phyloP scores from a whole-genome alignment of 2,113 vertebrate genomes.

The Emydura subglobosa region DNA sequence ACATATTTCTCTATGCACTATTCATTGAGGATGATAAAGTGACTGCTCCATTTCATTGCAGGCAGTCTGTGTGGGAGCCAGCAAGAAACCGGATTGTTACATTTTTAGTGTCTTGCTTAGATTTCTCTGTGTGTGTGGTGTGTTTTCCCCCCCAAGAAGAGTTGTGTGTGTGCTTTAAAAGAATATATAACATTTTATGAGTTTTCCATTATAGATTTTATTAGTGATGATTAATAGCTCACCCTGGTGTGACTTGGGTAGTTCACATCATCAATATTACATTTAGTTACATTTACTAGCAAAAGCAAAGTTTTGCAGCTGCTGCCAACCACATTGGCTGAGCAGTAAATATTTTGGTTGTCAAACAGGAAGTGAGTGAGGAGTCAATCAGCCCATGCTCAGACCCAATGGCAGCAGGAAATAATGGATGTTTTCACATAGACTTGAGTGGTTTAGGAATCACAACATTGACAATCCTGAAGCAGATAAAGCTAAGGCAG shows the following conservation, averaged over 20 bases:
- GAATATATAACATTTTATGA: slow-evolving; percentile 19
- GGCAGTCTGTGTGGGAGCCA: background rate
- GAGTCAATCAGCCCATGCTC: slow-evolving; percentile 9
- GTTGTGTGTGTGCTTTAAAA: background rate
- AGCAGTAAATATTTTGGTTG: slow-evolving; percentile 63
- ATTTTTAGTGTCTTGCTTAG: background rate
- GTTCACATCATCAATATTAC: slow-evolving; percentile 65
- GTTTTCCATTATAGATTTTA: slow-evolving; percentile 35
- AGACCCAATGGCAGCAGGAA: accelerated
- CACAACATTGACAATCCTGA: background rate
- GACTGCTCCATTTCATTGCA: background rate
- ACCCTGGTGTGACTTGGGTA: slow-evolving; percentile 43
- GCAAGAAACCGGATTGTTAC: background rate
- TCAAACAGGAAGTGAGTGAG: background rate
- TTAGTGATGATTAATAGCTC: slow-evolving; percentile 52
- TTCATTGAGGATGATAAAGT: background rate
- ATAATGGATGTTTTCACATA: background rate
- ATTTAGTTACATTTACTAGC: slow-evolving; percentile 68
- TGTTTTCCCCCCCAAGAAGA: background rate
- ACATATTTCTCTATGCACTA: background rate
- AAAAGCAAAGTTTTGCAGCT: slow-evolving; percentile 65
- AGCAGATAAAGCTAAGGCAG: background rate
- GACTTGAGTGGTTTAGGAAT: background rate
- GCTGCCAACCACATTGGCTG: slow-evolving; percentile 55
- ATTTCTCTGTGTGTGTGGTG: background rate